phyloP scores from a whole-genome alignment of 1,140 invertebrate genomes.

The Platyscapa corneri region DNA sequence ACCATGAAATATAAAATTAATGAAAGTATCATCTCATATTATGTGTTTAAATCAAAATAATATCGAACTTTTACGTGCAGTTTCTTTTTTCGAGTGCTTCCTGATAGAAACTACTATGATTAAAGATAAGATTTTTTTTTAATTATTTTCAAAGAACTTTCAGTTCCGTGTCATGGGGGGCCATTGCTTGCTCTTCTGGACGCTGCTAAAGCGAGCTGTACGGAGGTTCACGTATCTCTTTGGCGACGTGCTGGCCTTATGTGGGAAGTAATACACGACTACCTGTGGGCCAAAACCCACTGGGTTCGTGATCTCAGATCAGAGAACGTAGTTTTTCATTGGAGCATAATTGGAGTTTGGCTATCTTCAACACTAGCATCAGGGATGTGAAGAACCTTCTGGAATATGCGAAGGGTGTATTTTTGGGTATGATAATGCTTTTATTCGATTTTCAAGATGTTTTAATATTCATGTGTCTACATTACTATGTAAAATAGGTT shows the following conservation, averaged over 20 bases:
- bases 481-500: too few relatives aligned
- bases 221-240: slow-evolving; percentile 66
- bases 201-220: slow-evolving; percentile 69
- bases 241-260: slow-evolving; percentile 68
- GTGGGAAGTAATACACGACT: slow-evolving; percentile 69
- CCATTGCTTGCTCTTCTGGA: slow-evolving; percentile 67
- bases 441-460: not conserved
- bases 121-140: too few relatives aligned
- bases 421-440: slow-evolving; percentile 60
- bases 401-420: slow-evolving; percentile 70
- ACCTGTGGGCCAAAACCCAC: slow-evolving; percentile 71
- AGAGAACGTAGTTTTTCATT: slow-evolving; percentile 65
- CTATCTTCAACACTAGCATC: slow-evolving; percentile 69
- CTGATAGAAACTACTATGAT: too few relatives aligned
- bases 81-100: too few relatives aligned
- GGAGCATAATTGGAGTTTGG: slow-evolving; percentile 72
- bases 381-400: slow-evolving; percentile 71
- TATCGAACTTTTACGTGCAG: too few relatives aligned
- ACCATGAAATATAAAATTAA: too few relatives aligned
- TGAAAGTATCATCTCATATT: too few relatives aligned
- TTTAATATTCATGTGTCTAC: too few relatives aligned
- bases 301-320: slow-evolving; percentile 64
- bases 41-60: too few relatives aligned
- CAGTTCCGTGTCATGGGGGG: too few relatives aligned
- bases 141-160: too few relatives aligned